Evolutionary conservation across 2,888 invertebrate genomes (phyloP).

Genomic region (Eueremaeus valkanovi): DNA sequence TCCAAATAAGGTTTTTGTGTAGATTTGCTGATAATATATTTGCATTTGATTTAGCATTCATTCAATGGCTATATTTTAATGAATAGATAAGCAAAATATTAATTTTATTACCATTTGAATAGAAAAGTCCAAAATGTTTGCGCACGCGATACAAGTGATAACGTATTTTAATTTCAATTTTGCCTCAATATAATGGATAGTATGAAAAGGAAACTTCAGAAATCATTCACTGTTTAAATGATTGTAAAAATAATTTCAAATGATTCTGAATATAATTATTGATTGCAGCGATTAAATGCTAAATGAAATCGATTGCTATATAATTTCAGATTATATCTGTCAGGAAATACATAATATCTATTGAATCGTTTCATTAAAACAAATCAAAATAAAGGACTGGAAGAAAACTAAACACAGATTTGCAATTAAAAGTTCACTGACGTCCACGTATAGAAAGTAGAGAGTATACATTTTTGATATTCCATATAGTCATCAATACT

Average conservation of each 20-base stretch:
- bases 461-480: too few relatives aligned
- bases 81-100: neutral
- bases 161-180: neutral
- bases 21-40: neutral
- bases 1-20: neutral
- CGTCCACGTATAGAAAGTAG: too few relatives aligned
- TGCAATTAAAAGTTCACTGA: too few relatives aligned
- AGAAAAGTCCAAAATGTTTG: neutral
- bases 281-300: too few relatives aligned
- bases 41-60: neutral
- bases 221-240: neutral
- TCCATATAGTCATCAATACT: too few relatives aligned
- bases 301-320: too few relatives aligned
- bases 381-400: too few relatives aligned
- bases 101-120: neutral
- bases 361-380: too few relatives aligned
- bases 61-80: conserved; percentile 4
- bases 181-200: neutral
- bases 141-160: neutral
- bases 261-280: neutral
- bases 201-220: neutral
- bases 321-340: too few relatives aligned
- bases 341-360: too few relatives aligned
- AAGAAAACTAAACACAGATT: too few relatives aligned
- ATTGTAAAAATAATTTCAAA: neutral